phyloP scores from a whole-genome alignment of 2,888 invertebrate genomes.

The Sialis fuliginosa region DNA sequence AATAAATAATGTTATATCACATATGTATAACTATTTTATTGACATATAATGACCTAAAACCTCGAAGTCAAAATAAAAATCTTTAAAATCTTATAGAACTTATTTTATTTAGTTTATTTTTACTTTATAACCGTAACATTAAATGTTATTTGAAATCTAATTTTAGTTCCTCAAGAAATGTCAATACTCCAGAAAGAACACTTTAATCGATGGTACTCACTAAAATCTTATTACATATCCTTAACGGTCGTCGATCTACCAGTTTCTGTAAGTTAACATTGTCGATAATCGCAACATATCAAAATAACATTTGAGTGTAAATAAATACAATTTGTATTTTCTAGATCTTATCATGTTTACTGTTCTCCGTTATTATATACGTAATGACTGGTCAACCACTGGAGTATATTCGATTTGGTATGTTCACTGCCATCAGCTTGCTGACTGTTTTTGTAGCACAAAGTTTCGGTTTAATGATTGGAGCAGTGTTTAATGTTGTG shows the following conservation, averaged over 20 bases:
- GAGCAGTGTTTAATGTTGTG: constrained; percentile 71
- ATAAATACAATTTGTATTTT: constrained; percentile 13
- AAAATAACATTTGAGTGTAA: not conserved
- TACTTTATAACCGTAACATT: too few relatives aligned
- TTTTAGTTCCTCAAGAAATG: constrained; percentile 66
- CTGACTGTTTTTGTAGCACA: constrained; percentile 80
- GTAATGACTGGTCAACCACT: constrained; percentile 80
- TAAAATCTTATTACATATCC: constrained; percentile 64
- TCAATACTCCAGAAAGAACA: constrained; percentile 66
- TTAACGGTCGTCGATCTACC: constrained; percentile 63
- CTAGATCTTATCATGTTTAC: constrained; percentile 45
- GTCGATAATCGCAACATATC: not conserved
- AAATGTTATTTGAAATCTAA: not conserved
- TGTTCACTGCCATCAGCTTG: constrained; percentile 71
- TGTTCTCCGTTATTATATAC: constrained; percentile 64
- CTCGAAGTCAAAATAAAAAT: too few relatives aligned
- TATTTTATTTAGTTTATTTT: constrained; percentile 1
- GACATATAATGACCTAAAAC: too few relatives aligned
- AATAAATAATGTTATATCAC: too few relatives aligned
- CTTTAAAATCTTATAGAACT: too few relatives aligned
- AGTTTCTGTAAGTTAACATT: constrained; percentile 40
- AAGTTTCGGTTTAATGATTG: constrained; percentile 81
- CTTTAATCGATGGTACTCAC: constrained; percentile 77
- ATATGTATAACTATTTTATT: too few relatives aligned
- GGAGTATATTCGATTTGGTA: constrained; percentile 57